These are phyloP conservation scores for Cyanoderma ruficeps DNA, from an alignment of 2,113 vertebrate species.

Conservation along the genomic window DNA sequence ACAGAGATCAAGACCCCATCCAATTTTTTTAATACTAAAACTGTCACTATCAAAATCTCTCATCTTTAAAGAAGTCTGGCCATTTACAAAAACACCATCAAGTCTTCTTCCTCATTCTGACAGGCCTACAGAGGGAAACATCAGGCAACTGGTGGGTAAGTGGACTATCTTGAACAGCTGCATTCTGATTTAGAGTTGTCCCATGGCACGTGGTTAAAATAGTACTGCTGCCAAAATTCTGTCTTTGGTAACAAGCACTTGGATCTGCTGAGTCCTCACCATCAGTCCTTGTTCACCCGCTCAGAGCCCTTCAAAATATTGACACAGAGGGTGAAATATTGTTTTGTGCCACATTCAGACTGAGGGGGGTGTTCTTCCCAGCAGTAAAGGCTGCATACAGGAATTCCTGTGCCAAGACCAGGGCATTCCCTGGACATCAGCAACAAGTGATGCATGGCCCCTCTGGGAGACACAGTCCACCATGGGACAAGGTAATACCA, in stretches of 20 bases:
- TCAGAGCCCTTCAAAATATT: neutral
- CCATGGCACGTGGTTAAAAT: neutral
- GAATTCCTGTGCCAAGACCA: neutral
- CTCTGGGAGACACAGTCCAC: no score
- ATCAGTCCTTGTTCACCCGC: neutral
- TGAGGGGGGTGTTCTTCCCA: neutral
- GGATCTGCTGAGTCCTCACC: neutral
- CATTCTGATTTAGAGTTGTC: neutral
- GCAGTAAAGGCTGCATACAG: neutral
- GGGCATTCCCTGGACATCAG: neutral
- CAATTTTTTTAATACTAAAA: neutral
- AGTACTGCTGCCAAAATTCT: neutral
- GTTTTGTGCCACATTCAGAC: neutral
- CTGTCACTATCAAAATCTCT: neutral
- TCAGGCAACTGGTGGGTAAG: neutral
- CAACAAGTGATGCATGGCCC: neutral
- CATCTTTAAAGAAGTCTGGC: neutral
- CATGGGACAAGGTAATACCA: fast-evolving
- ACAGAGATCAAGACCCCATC: neutral
- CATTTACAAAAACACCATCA: neutral
- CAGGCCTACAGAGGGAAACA: neutral
- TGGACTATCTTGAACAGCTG: neutral
- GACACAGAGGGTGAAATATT: neutral
- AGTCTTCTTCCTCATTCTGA: neutral
- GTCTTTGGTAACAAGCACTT: neutral